phyloP scores from a whole-genome alignment of 2,888 invertebrate species.

The Dexiosoma caninum region DNA sequence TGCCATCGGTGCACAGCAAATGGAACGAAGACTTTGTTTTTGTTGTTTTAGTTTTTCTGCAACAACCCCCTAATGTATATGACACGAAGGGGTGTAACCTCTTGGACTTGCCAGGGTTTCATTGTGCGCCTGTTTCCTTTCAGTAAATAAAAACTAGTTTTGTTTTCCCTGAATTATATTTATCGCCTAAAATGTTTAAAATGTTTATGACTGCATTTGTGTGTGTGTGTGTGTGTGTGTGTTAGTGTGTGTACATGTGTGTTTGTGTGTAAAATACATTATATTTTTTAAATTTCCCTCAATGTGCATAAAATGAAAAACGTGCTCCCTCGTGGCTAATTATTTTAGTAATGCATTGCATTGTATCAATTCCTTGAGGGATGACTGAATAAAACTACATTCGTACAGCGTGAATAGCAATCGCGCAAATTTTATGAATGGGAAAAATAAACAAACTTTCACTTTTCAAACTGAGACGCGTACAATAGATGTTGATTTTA shows the following conservation, averaged over 20 bases:
- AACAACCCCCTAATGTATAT: slow-evolving; percentile 43
- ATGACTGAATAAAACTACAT: slow-evolving; percentile 35
- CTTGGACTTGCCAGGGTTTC: slow-evolving; percentile 3
- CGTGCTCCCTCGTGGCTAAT: slow-evolving; percentile 62
- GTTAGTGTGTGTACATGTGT: background rate
- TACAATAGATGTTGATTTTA: background rate
- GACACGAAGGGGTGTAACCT: slow-evolving; percentile 46
- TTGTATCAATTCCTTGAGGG: slow-evolving; percentile 51
- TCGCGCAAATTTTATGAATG: slow-evolving; percentile 20
- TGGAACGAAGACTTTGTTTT: background rate
- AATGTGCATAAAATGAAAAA: slow-evolving; percentile 46
- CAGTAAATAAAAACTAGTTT: background rate
- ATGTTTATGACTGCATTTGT: background rate
- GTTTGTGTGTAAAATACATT: background rate
- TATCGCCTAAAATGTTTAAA: slow-evolving; percentile 29
- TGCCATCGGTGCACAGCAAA: slow-evolving; percentile 45
- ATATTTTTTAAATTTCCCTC: slow-evolving; percentile 3
- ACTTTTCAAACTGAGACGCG: slow-evolving; percentile 35
- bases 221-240: background rate
- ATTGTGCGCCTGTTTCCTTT: slow-evolving; percentile 6
- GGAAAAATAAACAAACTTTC: slow-evolving; percentile 42
- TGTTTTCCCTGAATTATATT: slow-evolving; percentile 1
- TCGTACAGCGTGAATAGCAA: background rate
- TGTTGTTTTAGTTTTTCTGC: no score
- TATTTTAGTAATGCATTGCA: slow-evolving; percentile 60